Percentiles rank a stretch among this genome's conserved stretches.
phyloP scores from a whole-genome alignment of 2,113 vertebrate genomes.

The Romanogobio albipinnatus region DNA sequence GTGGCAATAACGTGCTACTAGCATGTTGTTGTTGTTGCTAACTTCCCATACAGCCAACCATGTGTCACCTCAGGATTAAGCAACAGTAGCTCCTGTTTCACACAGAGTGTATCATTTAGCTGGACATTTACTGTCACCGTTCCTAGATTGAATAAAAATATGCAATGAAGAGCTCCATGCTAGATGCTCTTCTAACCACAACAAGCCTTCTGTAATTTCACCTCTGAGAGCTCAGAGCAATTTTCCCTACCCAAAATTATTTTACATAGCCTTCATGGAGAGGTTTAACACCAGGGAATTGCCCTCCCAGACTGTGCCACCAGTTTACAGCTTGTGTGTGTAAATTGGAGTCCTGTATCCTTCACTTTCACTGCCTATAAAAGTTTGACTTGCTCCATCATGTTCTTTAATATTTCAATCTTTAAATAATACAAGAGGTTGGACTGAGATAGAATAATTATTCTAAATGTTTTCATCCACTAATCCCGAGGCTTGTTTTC shows the following conservation, averaged over 20 bases:
- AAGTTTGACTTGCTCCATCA: neutral
- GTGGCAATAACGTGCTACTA: neutral
- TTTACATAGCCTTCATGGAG: neutral
- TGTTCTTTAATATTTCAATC: neutral
- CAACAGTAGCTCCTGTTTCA: constrained; percentile 37
- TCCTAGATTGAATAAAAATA: constrained; percentile 37
- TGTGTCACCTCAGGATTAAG: constrained; percentile 19
- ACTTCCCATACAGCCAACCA: neutral
- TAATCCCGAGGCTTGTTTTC: neutral
- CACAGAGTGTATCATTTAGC: neutral
- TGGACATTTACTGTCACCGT: constrained; percentile 20
- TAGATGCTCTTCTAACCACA: neutral
- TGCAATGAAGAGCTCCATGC: constrained; percentile 2
- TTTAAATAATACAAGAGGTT: neutral
- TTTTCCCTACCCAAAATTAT: constrained; percentile 13
- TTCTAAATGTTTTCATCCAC: neutral
- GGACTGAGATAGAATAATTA: neutral
- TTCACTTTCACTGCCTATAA: neutral
- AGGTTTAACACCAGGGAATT: constrained; percentile 15
- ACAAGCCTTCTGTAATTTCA: constrained; percentile 53
- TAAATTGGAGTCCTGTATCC: neutral
- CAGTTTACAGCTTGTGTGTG: constrained; percentile 17
- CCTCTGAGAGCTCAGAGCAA: constrained; percentile 23
- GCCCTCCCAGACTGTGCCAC: constrained; percentile 16
- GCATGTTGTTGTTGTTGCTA: neutral